Evolutionary conservation across 1,140 invertebrate species (phyloP).

Genomic region (Hyles vespertilio): DNA sequence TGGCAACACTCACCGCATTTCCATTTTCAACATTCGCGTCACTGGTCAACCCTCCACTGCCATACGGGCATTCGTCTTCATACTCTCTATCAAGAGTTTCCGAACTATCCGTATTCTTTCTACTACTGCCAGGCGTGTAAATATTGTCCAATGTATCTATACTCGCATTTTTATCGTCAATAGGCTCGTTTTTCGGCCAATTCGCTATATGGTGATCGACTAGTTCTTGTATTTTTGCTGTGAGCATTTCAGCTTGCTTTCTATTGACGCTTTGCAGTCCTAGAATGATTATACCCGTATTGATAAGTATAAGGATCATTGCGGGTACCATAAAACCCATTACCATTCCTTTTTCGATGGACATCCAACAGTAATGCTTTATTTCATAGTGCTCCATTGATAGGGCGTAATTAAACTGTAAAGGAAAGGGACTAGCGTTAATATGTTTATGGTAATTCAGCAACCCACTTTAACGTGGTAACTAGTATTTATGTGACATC

Average conservation of each 20-base stretch:
- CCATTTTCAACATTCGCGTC: slow-evolving; percentile 18
- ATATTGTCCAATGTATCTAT: slow-evolving; percentile 53
- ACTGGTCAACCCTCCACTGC: slow-evolving; percentile 34
- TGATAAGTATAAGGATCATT: slow-evolving; percentile 79
- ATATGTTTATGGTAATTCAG: too few species aligned
- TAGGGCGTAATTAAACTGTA: slow-evolving; percentile 78
- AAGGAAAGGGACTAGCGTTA: slow-evolving; percentile 19
- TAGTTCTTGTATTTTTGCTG: slow-evolving; percentile 61
- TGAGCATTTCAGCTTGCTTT: slow-evolving; percentile 58
- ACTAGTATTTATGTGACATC: too few species aligned
- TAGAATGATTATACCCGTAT: slow-evolving; percentile 70
- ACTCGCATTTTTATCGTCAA: slow-evolving; percentile 45
- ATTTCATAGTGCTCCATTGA: slow-evolving; percentile 82
- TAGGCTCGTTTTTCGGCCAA: slow-evolving; percentile 50
- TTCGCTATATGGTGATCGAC: slow-evolving; percentile 60
- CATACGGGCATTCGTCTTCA: slow-evolving; percentile 53
- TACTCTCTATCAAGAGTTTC: slow-evolving; percentile 65
- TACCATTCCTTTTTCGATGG: slow-evolving; percentile 83
- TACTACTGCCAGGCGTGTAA: slow-evolving; percentile 48
- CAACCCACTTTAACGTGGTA: too few species aligned
- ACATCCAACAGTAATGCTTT: slow-evolving; percentile 84
- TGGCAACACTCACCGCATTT: slow-evolving; percentile 44
- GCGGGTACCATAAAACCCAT: slow-evolving; percentile 83
- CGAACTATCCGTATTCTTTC: slow-evolving; percentile 64
- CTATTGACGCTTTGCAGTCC: slow-evolving; percentile 60